Evolutionary conservation across 2,113 vertebrate genomes (phyloP).

Genomic region (Ranitomeya imitator): DNA sequence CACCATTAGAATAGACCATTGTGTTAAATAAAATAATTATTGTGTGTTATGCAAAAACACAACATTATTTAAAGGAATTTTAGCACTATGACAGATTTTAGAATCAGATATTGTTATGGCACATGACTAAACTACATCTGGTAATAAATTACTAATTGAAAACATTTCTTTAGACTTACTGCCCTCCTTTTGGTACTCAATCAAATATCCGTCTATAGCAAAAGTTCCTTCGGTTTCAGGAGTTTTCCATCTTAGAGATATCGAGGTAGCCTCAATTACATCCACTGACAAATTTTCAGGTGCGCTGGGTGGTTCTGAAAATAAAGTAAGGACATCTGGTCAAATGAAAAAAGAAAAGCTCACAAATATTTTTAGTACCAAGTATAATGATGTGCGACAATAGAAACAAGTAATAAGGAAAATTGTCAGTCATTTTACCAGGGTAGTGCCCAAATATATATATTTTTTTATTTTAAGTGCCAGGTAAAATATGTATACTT

Average conservation of each 20-base stretch:
- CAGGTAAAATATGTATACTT: no score
- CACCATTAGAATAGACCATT: no score
- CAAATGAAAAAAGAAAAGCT: neutral
- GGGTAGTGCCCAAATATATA: no score
- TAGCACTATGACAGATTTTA: neutral
- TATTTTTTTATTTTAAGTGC: no score
- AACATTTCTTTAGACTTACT: conserved; percentile 70
- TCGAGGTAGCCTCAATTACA: conserved; percentile 78
- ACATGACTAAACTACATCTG: neutral
- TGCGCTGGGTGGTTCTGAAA: conserved; percentile 78
- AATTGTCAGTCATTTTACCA: no score
- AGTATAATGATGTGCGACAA: no score
- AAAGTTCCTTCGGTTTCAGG: conserved; percentile 74
- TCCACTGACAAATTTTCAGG: conserved; percentile 79
- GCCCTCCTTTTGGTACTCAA: conserved; percentile 87
- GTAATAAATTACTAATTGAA: neutral
- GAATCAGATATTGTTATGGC: neutral
- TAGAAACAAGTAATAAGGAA: no score
- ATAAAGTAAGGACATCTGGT: neutral
- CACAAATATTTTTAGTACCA: neutral
- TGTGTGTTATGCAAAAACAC: neutral
- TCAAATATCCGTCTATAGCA: conserved; percentile 80
- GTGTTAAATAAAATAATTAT: no score
- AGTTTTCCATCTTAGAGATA: conserved; percentile 83
- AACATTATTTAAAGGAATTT: neutral